Evolutionary conservation across 2,113 vertebrate species (phyloP).

Genomic region (Gadus macrocephalus): DNA sequence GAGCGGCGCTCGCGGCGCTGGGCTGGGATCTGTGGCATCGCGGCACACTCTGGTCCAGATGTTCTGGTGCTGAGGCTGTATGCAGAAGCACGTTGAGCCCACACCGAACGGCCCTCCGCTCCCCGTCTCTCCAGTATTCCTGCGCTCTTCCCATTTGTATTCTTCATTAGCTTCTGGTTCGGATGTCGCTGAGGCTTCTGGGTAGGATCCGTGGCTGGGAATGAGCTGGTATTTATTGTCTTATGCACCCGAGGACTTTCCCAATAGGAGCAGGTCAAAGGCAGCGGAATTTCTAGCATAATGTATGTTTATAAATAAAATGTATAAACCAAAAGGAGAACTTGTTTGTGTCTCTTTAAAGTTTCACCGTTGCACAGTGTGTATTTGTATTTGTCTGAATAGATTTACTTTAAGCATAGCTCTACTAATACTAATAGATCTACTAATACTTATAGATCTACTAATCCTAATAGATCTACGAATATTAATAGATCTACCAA

Average conservation of each 20-base stretch:
- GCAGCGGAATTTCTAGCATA: constrained; percentile 89
- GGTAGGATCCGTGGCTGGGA: constrained; percentile 62
- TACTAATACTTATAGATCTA: too few relatives aligned
- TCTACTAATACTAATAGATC: too few relatives aligned
- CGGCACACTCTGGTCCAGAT: constrained; percentile 9
- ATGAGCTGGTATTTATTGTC: constrained; percentile 92
- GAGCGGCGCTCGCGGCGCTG: constrained; percentile 48
- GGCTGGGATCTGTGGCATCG: constrained; percentile 37
- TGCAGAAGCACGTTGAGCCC: constrained; percentile 57
- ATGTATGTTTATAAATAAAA: constrained; percentile 99
- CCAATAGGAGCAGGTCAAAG: constrained; percentile 77
- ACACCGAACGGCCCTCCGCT: constrained; percentile 62
- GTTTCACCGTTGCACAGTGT: neutral
- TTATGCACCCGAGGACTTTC: constrained; percentile 85
- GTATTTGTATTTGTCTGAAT: neutral
- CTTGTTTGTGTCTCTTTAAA: constrained; percentile 4
- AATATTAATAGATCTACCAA: neutral
- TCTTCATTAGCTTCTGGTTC: constrained; percentile 64
- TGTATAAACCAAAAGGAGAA: constrained; percentile 55
- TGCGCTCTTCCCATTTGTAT: constrained; percentile 67
- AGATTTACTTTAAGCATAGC: neutral
- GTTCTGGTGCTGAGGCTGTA: constrained; percentile 39
- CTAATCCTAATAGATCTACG: too few relatives aligned
- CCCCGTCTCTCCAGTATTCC: constrained; percentile 68
- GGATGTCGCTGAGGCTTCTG: constrained; percentile 59